Percentiles rank a stretch among this genome's conserved stretches.
Conservation (phyloP, 1,140 invertebrate genomes). For the Gryllus bimaculatus region DNA sequence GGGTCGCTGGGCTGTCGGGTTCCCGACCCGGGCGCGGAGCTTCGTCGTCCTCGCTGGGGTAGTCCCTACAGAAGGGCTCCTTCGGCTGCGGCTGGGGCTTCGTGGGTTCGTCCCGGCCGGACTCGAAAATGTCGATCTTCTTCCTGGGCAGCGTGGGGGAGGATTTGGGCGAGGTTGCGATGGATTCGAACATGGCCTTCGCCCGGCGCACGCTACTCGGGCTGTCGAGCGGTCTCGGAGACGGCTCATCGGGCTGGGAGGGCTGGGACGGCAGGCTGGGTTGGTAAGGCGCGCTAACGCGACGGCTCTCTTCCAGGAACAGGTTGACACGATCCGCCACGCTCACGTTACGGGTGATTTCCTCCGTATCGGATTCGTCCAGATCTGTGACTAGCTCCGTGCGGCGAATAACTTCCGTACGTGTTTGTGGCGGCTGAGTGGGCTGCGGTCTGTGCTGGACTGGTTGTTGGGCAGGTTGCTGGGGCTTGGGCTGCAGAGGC, state of each 20-base stretch:
- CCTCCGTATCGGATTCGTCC: slow-evolving; percentile 32
- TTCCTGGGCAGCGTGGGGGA: not conserved
- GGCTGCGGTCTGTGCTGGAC: not conserved
- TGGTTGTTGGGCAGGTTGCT: not conserved
- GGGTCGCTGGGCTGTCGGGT: too few species aligned
- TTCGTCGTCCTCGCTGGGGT: not conserved
- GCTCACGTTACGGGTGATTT: slow-evolving; percentile 29
- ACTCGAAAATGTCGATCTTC: too few species aligned
- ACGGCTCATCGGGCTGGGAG: slow-evolving; percentile 28
- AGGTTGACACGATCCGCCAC: slow-evolving; percentile 45
- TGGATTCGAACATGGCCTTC: slow-evolving; percentile 54
- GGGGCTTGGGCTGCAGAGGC: not conserved
- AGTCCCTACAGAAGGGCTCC: not conserved
- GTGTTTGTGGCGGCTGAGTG: not conserved
- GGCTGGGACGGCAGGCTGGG: slow-evolving; percentile 29
- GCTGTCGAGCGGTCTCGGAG: slow-evolving; percentile 36
- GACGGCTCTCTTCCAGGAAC: slow-evolving; percentile 44
- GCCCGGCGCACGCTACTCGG: slow-evolving; percentile 52
- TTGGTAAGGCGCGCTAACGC: slow-evolving; percentile 35
- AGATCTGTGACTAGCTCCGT: slow-evolving; percentile 30
- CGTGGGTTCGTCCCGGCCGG: not conserved
- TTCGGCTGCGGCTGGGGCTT: not conserved
- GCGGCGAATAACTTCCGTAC: slow-evolving; percentile 20
- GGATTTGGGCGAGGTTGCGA: slow-evolving; percentile 33
- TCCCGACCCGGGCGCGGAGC: too few species aligned